A percentile compares a stretch with the other conserved stretches of the same genome.
Conservation (phyloP, 2,888 invertebrate species). For the Dysmachus trigonus region DNA sequence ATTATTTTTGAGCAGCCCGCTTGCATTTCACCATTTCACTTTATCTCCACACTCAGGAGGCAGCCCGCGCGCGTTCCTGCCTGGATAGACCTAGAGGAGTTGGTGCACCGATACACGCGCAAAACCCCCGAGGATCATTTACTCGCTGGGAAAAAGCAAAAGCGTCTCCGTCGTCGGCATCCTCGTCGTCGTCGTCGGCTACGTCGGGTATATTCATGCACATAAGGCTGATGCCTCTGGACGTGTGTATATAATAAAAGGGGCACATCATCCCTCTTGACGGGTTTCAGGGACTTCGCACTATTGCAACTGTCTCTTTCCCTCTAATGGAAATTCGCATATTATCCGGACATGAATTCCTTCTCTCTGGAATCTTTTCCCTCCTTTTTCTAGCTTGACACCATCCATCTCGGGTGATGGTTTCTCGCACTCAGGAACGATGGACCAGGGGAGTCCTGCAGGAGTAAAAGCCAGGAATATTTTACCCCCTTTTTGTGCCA, state of each 20-base stretch:
- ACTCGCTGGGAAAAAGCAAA: neutral
- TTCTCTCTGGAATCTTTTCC: conserved; percentile 7
- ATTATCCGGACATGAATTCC: neutral
- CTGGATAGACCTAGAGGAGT: neutral
- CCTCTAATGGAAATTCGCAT: neutral
- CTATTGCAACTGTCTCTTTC: conserved; percentile 8
- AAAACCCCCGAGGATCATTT: conserved; percentile 27
- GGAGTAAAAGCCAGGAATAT: neutral
- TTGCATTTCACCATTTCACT: conserved; percentile 51
- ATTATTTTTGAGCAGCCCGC: conserved; percentile 48
- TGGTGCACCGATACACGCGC: neutral
- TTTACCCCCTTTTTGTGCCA: conserved; percentile 2
- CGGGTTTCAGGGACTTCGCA: neutral
- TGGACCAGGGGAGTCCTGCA: neutral
- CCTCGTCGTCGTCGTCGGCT: no score
- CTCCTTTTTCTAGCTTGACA: conserved; percentile 44
- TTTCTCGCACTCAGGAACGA: conserved; percentile 20
- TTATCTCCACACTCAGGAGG: conserved; percentile 37
- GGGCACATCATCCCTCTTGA: conserved; percentile 36
- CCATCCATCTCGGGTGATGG: conserved; percentile 47
- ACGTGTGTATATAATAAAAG: conserved; percentile 42
- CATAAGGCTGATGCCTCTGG: conserved; percentile 38
- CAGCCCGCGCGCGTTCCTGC: neutral
- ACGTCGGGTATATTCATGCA: neutral
- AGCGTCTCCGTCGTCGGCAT: neutral